These are phyloP conservation scores for Mastigias papua DNA, from an alignment of 30 jellyfish, hydroid and myxozoan species.

Conservation along the genomic window DNA sequence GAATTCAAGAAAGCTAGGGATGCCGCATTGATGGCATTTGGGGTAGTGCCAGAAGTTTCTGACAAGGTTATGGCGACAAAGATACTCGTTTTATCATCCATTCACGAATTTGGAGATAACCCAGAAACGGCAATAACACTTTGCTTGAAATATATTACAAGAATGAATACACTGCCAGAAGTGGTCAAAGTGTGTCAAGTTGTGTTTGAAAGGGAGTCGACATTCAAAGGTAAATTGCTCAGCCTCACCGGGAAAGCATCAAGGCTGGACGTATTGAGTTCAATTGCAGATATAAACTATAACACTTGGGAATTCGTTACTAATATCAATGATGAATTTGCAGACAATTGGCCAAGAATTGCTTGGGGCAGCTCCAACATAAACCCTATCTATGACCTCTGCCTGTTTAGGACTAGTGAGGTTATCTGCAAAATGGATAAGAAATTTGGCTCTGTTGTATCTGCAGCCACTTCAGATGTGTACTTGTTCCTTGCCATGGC, in stretches of 20 bases:
- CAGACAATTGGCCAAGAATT: conserved; percentile 69
- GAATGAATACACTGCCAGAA: conserved; percentile 93
- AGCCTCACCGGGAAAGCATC: conserved; percentile 77
- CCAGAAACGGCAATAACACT: conserved; percentile 82
- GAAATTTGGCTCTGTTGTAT: conserved; percentile 41
- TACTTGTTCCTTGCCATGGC: conserved; percentile 61
- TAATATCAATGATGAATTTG: background rate
- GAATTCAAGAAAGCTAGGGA: conserved; percentile 92
- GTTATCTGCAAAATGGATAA: conserved; percentile 45
- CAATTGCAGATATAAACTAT: conserved; percentile 79
- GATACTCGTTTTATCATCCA: conserved; percentile 71
- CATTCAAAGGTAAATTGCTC: conserved; percentile 46
- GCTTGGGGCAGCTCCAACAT: conserved; percentile 60
- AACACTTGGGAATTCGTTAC: conserved; percentile 71
- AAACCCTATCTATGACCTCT: conserved; percentile 86
- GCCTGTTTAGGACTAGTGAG: conserved; percentile 55
- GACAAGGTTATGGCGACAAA: conserved; percentile 90
- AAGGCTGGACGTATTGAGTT: conserved; percentile 61
- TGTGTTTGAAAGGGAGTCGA: conserved; percentile 53
- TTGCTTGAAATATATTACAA: conserved; percentile 73
- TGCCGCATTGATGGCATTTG: conserved; percentile 95
- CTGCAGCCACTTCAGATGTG: conserved; percentile 44
- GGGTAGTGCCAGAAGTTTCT: conserved; percentile 83
- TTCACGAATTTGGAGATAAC: conserved; percentile 86
- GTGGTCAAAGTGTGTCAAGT: conserved; percentile 81